Conservation (phyloP, 1,140 invertebrate species). For the Melanaphis sacchari region DNA sequence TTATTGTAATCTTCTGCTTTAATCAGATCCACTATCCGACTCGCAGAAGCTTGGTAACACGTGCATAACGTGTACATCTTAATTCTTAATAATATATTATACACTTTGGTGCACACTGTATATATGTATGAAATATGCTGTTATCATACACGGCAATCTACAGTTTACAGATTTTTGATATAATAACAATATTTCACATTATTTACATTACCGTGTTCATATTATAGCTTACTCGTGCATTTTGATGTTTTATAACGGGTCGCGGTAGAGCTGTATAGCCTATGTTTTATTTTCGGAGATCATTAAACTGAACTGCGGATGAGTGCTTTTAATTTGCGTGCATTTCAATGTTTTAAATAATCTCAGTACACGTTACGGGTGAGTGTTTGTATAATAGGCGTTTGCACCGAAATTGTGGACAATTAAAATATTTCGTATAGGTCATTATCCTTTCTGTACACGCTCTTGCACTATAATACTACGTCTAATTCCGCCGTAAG, state of each 20-base stretch:
- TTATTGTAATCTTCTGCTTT: too few relatives aligned
- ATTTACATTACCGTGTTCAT: not conserved
- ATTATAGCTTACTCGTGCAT: not conserved
- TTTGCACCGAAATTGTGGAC: not conserved
- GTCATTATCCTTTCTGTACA: not conserved
- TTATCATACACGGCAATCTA: not conserved
- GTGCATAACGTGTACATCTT: not conserved
- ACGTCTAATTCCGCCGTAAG: not conserved
- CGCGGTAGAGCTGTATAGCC: not conserved
- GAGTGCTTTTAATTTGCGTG: not conserved
- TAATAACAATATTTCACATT: not conserved
- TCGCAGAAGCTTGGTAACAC: not conserved
- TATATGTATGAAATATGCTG: not conserved
- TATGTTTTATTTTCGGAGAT: slow-evolving; percentile 7
- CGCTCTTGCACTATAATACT: not conserved
- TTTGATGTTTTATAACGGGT: not conserved
- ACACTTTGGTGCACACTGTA: not conserved
- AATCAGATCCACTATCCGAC: too few relatives aligned
- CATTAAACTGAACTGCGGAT: not conserved
- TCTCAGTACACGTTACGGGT: not conserved
- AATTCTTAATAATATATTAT: not conserved
- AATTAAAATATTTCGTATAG: slow-evolving; percentile 1
- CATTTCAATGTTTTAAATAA: not conserved
- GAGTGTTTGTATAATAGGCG: not conserved
- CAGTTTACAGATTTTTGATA: not conserved